Percentiles rank a stretch among this genome's conserved stretches.
Evolutionary conservation across 2,797 vertebrate genomes (phyloP).

Genomic region (Rhinophrynus dorsalis): DNA sequence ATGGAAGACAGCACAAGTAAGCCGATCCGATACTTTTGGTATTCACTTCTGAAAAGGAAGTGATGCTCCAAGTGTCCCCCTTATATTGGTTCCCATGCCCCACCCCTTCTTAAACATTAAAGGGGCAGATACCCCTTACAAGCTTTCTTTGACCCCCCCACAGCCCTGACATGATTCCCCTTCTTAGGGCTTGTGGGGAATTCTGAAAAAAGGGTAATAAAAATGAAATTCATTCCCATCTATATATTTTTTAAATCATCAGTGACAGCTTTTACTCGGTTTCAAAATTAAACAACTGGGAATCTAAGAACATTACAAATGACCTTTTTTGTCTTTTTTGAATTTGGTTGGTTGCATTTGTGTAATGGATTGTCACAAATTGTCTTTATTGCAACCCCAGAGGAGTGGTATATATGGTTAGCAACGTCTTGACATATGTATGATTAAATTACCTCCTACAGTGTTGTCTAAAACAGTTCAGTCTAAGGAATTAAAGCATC

Average conservation of each 20-base stretch:
- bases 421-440: slow-evolving; percentile 46
- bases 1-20: too few species aligned
- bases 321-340: slow-evolving; percentile 2
- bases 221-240: background rate
- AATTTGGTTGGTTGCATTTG: background rate
- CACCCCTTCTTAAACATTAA: too few species aligned
- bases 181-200: too few species aligned
- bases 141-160: too few species aligned
- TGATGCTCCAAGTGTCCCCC: too few species aligned
- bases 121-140: too few species aligned
- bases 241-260: background rate
- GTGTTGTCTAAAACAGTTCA: slow-evolving; percentile 50
- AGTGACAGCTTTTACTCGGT: background rate
- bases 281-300: too few species aligned
- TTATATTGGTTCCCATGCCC: too few species aligned
- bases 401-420: background rate
- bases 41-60: too few species aligned
- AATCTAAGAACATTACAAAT: too few species aligned
- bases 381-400: slow-evolving; percentile 4
- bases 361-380: background rate
- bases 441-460: slow-evolving; percentile 52
- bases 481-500: slow-evolving; percentile 32
- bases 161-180: too few species aligned
- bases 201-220: background rate
- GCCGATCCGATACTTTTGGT: too few species aligned